Evolutionary conservation across 2,888 invertebrate genomes (phyloP).

Genomic region (Pollenia angustigena): DNA sequence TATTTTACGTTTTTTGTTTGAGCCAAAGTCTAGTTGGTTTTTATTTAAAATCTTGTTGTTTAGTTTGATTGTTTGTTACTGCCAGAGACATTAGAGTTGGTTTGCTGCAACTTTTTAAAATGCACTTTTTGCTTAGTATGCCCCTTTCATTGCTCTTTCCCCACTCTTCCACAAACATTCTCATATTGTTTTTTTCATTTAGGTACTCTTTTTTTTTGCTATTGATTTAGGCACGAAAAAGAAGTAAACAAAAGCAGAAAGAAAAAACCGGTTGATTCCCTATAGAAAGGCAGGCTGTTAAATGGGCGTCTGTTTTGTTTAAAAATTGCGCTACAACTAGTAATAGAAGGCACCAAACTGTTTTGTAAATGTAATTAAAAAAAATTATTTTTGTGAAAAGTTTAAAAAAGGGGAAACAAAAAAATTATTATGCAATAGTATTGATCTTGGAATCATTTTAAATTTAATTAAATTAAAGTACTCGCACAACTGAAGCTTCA

Average conservation of each 20-base stretch:
- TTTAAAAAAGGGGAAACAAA: background rate
- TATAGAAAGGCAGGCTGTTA: conserved; percentile 44
- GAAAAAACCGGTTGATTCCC: conserved; percentile 67
- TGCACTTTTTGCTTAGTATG: background rate
- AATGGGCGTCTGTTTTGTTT: conserved; percentile 12
- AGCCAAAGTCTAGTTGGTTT: conserved; percentile 8
- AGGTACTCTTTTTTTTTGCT: conserved; percentile 11
- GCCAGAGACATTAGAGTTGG: background rate
- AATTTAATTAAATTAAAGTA: too few relatives aligned
- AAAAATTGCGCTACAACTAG: conserved; percentile 23
- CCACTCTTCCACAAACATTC: too few relatives aligned
- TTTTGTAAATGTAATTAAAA: background rate
- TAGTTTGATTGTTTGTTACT: conserved; percentile 5
- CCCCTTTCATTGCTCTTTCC: background rate
- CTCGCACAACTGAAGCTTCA: too few relatives aligned
- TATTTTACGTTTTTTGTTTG: background rate
- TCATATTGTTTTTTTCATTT: background rate
- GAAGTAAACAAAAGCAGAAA: conserved; percentile 33
- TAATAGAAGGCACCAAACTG: background rate
- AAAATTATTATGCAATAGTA: too few relatives aligned
- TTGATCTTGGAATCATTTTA: too few relatives aligned
- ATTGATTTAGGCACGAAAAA: conserved; percentile 56
- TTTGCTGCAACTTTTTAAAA: conserved; percentile 37
- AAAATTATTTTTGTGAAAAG: background rate
- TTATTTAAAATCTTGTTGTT: background rate